phyloP scores from a whole-genome alignment of 2,888 invertebrate genomes.

The Drosophila formosana region DNA sequence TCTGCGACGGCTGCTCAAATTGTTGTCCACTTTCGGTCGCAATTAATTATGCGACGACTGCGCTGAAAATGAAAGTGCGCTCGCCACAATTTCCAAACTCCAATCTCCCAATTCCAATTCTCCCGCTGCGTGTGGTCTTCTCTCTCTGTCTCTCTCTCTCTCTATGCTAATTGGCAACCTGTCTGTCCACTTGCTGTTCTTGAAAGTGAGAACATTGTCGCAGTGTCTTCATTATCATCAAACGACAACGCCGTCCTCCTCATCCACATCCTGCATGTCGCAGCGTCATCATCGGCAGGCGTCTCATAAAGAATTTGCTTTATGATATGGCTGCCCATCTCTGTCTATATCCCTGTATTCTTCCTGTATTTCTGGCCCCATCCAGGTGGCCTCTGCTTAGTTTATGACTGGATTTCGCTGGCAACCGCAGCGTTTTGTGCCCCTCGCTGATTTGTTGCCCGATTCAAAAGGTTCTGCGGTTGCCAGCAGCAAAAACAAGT shows the following conservation, averaged over 20 bases:
- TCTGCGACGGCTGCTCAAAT: constrained; percentile 75
- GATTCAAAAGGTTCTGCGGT: constrained; percentile 55
- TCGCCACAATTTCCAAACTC: constrained; percentile 20
- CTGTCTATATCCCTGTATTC: background rate
- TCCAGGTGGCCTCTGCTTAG: constrained; percentile 16
- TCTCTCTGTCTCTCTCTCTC: background rate
- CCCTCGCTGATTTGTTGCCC: constrained; percentile 67
- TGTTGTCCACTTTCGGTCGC: constrained; percentile 81
- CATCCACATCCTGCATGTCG: background rate
- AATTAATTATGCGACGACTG: constrained; percentile 77
- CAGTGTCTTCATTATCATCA: constrained; percentile 39
- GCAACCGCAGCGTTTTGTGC: constrained; percentile 57
- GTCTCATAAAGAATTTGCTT: constrained; percentile 69
- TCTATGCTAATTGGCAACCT: constrained; percentile 6
- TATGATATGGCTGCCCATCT: constrained; percentile 40
- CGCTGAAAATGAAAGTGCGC: constrained; percentile 78
- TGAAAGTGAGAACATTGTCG: constrained; percentile 39
- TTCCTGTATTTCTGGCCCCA: background rate
- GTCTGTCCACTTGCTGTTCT: constrained; percentile 14
- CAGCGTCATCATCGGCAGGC: constrained; percentile 35
- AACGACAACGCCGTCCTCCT: constrained; percentile 26
- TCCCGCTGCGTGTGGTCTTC: constrained; percentile 3
- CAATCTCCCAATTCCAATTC: background rate
- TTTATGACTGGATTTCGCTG: constrained; percentile 42
- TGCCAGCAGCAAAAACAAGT: background rate